phyloP scores from a whole-genome alignment of 2,888 invertebrate genomes.

The Trachelus troglodyta region DNA sequence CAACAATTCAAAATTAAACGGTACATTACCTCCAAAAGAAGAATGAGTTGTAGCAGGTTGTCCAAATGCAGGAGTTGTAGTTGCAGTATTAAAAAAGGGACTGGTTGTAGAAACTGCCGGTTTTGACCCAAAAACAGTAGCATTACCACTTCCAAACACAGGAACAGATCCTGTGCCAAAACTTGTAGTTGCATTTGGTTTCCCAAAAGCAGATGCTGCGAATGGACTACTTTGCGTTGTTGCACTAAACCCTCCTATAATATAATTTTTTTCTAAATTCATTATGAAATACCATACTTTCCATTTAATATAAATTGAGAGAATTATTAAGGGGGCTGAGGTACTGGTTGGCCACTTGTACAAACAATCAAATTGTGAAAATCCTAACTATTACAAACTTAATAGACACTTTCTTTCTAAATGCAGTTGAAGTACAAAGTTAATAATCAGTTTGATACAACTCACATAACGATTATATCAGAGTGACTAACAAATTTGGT shows the following conservation, averaged over 20 bases:
- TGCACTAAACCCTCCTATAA: slow-evolving; percentile 68
- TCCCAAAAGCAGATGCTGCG: slow-evolving; percentile 68
- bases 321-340: background rate
- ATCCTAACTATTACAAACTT: too few species aligned
- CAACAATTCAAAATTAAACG: slow-evolving; percentile 29
- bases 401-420: too few species aligned
- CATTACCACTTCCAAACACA: slow-evolving; percentile 74
- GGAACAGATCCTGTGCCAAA: slow-evolving; percentile 75
- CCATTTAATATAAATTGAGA: slow-evolving; percentile 12
- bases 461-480: too few species aligned
- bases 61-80: slow-evolving; percentile 76
- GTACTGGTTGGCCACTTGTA: too few species aligned
- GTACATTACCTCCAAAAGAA: slow-evolving; percentile 59
- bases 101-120: slow-evolving; percentile 67
- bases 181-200: slow-evolving; percentile 71
- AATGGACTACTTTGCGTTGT: slow-evolving; percentile 69
- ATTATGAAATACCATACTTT: too few species aligned
- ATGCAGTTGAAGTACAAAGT: too few species aligned
- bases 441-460: too few species aligned
- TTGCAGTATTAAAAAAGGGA: slow-evolving; percentile 75
- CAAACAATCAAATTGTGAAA: too few species aligned
- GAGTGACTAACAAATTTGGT: too few species aligned
- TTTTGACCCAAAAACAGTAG: slow-evolving; percentile 71
- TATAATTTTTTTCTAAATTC: background rate
- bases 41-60: slow-evolving; percentile 70